Evolutionary conservation across 2,888 invertebrate genomes (phyloP).

Genomic region (Drosophila anomalata): DNA sequence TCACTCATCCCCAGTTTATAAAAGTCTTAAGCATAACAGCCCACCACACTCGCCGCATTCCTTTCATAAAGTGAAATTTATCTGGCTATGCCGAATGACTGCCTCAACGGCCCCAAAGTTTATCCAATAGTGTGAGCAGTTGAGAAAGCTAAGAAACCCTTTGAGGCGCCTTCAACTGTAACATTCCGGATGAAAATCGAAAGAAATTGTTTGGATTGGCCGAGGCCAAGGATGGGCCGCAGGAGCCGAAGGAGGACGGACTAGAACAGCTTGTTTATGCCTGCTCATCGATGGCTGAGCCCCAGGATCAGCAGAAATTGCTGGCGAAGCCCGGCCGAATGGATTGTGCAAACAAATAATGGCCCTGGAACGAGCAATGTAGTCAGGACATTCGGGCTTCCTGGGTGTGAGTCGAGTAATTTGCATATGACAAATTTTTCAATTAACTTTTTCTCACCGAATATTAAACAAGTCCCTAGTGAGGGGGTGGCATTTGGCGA

Average conservation of each 20-base stretch:
- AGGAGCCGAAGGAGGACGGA: neutral
- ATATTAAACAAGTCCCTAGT: constrained; percentile 46
- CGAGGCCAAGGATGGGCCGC: constrained; percentile 3
- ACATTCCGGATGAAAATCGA: constrained; percentile 44
- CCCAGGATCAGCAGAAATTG: constrained; percentile 20
- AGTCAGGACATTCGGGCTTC: neutral
- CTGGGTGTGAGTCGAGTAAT: constrained; percentile 38
- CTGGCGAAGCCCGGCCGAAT: constrained; percentile 7
- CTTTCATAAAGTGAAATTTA: constrained; percentile 12
- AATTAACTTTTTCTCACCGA: constrained; percentile 54
- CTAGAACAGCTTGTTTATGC: constrained; percentile 29
- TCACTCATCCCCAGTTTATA: neutral
- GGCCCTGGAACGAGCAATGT: constrained; percentile 13
- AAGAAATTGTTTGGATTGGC: constrained; percentile 52
- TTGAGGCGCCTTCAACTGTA: constrained; percentile 47
- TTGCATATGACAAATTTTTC: constrained; percentile 70
- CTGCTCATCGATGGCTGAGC: constrained; percentile 39
- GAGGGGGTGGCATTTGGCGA: constrained; percentile 11
- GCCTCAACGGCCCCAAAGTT: neutral
- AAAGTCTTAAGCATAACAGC: neutral
- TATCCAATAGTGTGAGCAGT: neutral
- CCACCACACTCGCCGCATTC: too few species aligned
- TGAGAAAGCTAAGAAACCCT: constrained; percentile 24
- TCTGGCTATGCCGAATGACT: constrained; percentile 14
- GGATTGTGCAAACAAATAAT: constrained; percentile 26